These are phyloP conservation scores for Euura saliciscinereae DNA, from an alignment of 1,140 invertebrate genomes.

Conservation along the genomic window DNA sequence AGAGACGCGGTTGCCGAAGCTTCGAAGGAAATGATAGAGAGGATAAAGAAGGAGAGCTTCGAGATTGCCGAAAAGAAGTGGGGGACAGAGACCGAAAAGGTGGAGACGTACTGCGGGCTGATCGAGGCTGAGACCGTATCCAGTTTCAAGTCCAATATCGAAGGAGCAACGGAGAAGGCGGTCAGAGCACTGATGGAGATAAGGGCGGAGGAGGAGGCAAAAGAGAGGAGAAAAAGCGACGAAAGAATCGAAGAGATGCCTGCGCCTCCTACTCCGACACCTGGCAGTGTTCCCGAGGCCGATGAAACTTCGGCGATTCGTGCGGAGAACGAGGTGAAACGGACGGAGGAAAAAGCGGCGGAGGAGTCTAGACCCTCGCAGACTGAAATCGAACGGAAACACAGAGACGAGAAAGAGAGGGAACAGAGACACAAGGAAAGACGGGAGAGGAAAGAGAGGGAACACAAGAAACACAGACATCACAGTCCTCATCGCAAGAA, in stretches of 20 bases:
- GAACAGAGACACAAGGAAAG: constrained; percentile 38
- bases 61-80: constrained; percentile 45
- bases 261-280: constrained; percentile 13
- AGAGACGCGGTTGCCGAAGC: constrained; percentile 48
- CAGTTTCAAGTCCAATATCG: constrained; percentile 51
- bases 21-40: constrained; percentile 49
- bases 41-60: constrained; percentile 48
- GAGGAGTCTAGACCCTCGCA: constrained; percentile 32
- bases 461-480: constrained; percentile 35
- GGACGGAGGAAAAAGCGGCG: constrained; percentile 20
- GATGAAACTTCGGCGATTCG: background rate
- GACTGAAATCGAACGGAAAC: constrained; percentile 27
- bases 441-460: constrained; percentile 27
- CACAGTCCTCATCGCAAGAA: constrained; percentile 30
- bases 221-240: constrained; percentile 41
- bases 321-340: background rate
- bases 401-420: constrained; percentile 35
- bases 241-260: constrained; percentile 25
- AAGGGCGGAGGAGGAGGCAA: constrained; percentile 53
- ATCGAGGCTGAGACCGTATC: constrained; percentile 46
- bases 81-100: constrained; percentile 36
- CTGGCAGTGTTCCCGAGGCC: background rate
- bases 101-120: constrained; percentile 42
- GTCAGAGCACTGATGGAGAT: constrained; percentile 57
- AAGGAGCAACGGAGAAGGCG: constrained; percentile 55